A percentile compares a stretch with the other conserved stretches of the same genome.
Evolutionary conservation across 1,140 invertebrate genomes (phyloP).

Genomic region (Danaus plexippus): DNA sequence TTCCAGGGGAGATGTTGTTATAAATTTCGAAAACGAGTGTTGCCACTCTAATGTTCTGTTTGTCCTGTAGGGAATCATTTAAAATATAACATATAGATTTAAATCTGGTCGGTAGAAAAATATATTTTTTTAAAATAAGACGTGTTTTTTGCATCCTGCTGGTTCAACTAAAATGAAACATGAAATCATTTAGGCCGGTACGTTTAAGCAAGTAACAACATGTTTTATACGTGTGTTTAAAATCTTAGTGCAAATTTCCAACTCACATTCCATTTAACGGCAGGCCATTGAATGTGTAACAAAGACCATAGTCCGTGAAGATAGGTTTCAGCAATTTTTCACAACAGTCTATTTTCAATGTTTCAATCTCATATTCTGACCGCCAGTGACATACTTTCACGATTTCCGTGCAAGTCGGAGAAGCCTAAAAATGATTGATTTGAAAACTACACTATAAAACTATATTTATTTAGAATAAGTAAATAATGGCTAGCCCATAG

Average conservation of each 20-base stretch:
- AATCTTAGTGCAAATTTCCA: too few species aligned
- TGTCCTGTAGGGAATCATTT: constrained; percentile 32
- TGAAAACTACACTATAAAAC: not conserved
- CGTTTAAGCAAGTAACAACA: too few species aligned
- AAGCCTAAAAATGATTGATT: constrained; percentile 34
- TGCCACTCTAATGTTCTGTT: constrained; percentile 51
- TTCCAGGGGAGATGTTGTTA: constrained; percentile 23
- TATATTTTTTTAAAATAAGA: too few species aligned
- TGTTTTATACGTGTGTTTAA: too few species aligned
- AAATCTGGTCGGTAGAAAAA: too few species aligned
- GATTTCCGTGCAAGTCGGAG: constrained; percentile 50
- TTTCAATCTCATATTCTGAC: constrained; percentile 30
- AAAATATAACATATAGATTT: too few species aligned
- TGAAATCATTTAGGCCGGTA: too few species aligned
- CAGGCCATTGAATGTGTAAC: constrained; percentile 61
- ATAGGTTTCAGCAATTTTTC: constrained; percentile 49
- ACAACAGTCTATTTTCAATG: constrained; percentile 50
- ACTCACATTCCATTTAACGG: constrained; percentile 50
- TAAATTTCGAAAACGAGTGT: constrained; percentile 28
- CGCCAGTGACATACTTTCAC: constrained; percentile 57
- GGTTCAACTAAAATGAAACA: too few species aligned
- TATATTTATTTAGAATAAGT: too few species aligned
- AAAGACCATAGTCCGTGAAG: constrained; percentile 61
- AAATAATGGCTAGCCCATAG: too few species aligned
- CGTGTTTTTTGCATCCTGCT: too few species aligned